Percentiles rank a stretch among this genome's conserved stretches.
Evolutionary conservation across 2,888 invertebrate species (phyloP).

Genomic region (Linnaemya vulpina): DNA sequence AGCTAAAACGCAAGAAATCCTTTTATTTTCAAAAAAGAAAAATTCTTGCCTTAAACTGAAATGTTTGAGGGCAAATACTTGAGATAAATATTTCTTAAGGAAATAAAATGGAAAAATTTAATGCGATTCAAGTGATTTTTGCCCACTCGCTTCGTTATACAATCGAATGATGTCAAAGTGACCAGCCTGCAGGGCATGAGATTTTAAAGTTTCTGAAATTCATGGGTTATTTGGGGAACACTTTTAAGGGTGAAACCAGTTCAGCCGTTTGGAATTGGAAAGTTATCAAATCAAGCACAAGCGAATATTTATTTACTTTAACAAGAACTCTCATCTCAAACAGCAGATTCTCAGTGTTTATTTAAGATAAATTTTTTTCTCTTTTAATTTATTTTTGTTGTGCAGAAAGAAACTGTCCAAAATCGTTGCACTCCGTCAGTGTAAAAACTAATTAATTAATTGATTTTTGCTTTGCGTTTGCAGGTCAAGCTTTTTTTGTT

Average conservation of each 20-base stretch:
- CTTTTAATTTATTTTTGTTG: not conserved
- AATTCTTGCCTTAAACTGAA: slow-evolving; percentile 22
- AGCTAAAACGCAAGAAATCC: slow-evolving; percentile 30
- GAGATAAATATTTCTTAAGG: not conserved
- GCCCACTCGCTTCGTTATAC: not conserved
- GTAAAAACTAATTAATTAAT: slow-evolving; percentile 71
- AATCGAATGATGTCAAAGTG: slow-evolving; percentile 49
- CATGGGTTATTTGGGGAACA: not conserved
- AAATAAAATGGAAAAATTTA: slow-evolving; percentile 6
- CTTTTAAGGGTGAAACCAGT: slow-evolving; percentile 8
- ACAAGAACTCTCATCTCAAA: slow-evolving; percentile 41
- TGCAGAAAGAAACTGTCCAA: not conserved
- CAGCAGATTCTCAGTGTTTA: not conserved
- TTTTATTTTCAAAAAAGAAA: slow-evolving; percentile 34
- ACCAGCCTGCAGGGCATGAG: slow-evolving; percentile 26
- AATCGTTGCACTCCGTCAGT: not conserved
- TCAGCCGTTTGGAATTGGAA: not conserved
- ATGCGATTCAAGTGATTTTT: slow-evolving; percentile 27
- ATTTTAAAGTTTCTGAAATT: not conserved
- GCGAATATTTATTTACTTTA: slow-evolving; percentile 55
- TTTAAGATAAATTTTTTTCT: not conserved
- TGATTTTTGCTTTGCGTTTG: slow-evolving; percentile 53
- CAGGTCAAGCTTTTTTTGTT: slow-evolving; percentile 39
- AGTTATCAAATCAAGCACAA: slow-evolving; percentile 38
- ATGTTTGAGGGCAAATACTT: not conserved